phyloP scores from a whole-genome alignment of 2,113 vertebrate species.

The Rhinolophus sinicus region DNA sequence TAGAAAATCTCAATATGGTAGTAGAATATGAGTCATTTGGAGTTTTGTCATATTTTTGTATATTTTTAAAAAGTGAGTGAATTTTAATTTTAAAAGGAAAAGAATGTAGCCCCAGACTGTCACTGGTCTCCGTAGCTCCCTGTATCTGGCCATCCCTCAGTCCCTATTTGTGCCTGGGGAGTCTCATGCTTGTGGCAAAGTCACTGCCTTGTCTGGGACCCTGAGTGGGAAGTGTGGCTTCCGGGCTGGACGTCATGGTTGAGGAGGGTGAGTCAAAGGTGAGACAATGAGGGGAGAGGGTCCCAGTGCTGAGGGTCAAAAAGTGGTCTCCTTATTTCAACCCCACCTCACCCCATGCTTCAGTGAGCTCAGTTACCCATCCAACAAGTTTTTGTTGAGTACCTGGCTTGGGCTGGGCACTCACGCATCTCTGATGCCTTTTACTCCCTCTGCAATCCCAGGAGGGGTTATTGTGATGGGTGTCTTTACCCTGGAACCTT shows the following conservation, averaged over 20 bases:
- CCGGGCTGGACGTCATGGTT: neutral
- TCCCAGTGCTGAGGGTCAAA: neutral
- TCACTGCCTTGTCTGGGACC: no score
- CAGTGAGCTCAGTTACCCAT: neutral
- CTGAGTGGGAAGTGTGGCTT: neutral
- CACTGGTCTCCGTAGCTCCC: neutral
- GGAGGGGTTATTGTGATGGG: fast-evolving
- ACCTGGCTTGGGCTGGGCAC: neutral
- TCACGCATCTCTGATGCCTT: fast-evolving
- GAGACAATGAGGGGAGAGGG: neutral
- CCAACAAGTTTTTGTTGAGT: neutral
- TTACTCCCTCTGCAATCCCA: fast-evolving
- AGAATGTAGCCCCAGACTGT: neutral
- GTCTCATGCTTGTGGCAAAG: neutral
- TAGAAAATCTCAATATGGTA: neutral
- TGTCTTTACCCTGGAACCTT: neutral
- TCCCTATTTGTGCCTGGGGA: neutral
- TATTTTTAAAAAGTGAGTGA: neutral
- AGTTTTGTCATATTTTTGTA: constrained; percentile 16
- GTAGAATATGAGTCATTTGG: neutral
- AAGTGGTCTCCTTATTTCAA: no score
- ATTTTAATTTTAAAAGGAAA: constrained; percentile 3
- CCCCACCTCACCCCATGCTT: neutral
- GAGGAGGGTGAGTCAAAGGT: neutral
- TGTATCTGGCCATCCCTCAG: neutral